Evolutionary conservation across 1,140 invertebrate genomes (phyloP), one percentile per base, ranked within the genome.

Genomic region (Oreohelix idahoensis): DNA sequence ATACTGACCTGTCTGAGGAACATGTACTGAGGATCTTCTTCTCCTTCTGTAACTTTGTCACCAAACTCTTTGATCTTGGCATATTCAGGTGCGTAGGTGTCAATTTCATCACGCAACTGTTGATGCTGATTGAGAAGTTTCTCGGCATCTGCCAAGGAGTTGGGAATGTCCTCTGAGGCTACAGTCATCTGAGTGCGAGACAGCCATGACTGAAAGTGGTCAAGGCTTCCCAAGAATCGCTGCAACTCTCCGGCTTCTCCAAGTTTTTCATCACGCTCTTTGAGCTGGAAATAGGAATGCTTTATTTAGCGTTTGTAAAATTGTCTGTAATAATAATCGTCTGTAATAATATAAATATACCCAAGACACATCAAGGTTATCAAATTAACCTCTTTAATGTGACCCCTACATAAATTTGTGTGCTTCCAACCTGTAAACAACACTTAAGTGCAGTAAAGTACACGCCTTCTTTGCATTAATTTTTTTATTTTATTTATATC

Each of bases 1-100:
- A 49, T 2, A 38, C 45, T 51, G 0, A 79, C 92, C 89, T 99
- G 98, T 77, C 97, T 94, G 87, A 99, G 93, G 95, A 99, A 99
- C 97, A 99, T 99, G 93, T 99, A 99, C 93, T 99, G 98, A 79
- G 98, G 97, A 93, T 99, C 99, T 71, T 89, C 88, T 86, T 95
- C 94, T 75, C 90, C 97, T 81, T 96, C 96, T 75, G 97, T 98
- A 79, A 98, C 95, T 88, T 96, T 95, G 90, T 99, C 97, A 75
- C 99, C 99, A 92, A 99, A 99, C 88, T 99, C 98, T 96, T 99
- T 99, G 98, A 99, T 99, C 93, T 98, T 98, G 86, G 96, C 92
- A 92, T 99, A 99, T 92, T 99, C 98, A 87, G 98, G 97, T 71
- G 96, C 98, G 91, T 99, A 99, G 89, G 98, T 99, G 92, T 99